These are phyloP conservation scores for Zoanthus sociatus DNA, from an alignment of 92 coral and sea anemone genomes.

Conservation along the genomic window DNA sequence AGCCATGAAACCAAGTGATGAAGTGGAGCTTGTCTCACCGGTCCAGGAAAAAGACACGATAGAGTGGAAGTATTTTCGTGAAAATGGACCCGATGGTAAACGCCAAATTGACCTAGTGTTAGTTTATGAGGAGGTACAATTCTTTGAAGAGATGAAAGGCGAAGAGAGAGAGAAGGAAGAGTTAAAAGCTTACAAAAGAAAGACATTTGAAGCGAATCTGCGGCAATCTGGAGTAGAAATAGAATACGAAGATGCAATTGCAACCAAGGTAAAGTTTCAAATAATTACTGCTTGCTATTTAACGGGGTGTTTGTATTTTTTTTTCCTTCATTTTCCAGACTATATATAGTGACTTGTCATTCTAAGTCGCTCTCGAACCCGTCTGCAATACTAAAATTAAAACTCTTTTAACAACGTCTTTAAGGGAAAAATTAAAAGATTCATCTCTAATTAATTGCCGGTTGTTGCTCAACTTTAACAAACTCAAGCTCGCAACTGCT, in stretches of 20 bases:
- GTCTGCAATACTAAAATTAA: too few species aligned
- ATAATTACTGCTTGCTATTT: too few species aligned
- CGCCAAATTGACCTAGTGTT: conserved; percentile 27
- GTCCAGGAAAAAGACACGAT: background rate
- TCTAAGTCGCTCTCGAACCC: too few species aligned
- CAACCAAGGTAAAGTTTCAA: background rate
- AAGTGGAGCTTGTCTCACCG: background rate
- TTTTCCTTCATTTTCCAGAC: too few species aligned
- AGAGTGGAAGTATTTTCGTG: conserved; percentile 21
- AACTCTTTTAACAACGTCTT: too few species aligned
- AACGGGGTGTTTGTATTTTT: too few species aligned
- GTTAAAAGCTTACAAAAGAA: background rate
- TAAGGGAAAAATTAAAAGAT: too few species aligned
- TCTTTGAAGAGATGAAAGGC: background rate
- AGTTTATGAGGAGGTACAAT: background rate
- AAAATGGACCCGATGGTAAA: background rate
- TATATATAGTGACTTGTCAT: too few species aligned
- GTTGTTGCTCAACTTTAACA: too few species aligned
- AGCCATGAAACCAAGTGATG: background rate
- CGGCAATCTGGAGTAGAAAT: conserved; percentile 24
- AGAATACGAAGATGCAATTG: conserved; percentile 20
- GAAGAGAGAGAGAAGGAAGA: conserved; percentile 7
- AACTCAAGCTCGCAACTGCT: too few species aligned
- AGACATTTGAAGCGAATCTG: conserved; percentile 4
- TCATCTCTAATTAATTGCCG: too few species aligned